Conservation (phyloP, 2,113 vertebrate genomes). For the Thamnophis sirtalis region DNA sequence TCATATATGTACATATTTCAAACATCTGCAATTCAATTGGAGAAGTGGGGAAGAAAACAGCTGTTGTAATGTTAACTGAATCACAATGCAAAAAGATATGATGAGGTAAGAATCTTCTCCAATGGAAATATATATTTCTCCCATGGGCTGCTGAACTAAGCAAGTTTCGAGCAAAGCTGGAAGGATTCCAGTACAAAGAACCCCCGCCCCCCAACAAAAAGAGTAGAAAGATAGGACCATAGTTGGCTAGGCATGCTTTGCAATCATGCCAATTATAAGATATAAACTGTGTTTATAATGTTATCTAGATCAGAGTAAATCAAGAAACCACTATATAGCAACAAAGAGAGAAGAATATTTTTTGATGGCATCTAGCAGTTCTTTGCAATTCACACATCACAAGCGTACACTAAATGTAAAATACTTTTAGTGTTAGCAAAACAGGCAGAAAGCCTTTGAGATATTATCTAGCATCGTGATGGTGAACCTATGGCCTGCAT, state of each 20-base stretch:
- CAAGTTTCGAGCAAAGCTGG: neutral
- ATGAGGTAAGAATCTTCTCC: neutral
- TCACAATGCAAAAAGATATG: neutral
- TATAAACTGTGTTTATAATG: neutral
- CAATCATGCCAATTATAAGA: neutral
- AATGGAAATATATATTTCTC: neutral
- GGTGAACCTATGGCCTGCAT: too few relatives aligned
- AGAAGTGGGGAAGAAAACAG: neutral
- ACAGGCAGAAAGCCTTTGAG: neutral
- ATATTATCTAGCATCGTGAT: neutral
- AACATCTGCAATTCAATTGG: neutral
- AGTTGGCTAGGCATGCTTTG: neutral
- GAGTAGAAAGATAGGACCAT: neutral
- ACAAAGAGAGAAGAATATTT: neutral
- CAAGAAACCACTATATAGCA: neutral
- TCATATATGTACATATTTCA: neutral
- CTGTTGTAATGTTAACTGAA: neutral
- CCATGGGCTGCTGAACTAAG: neutral
- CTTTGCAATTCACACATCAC: neutral
- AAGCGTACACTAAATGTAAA: neutral
- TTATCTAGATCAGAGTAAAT: neutral
- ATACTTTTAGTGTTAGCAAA: neutral
- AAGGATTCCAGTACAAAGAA: neutral
- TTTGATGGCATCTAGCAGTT: neutral
- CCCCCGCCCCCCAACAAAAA: accelerated